Percentiles rank a stretch among this genome's conserved stretches.
phyloP scores from a whole-genome alignment of 2,888 invertebrate species.

The Eristalis tenax region DNA sequence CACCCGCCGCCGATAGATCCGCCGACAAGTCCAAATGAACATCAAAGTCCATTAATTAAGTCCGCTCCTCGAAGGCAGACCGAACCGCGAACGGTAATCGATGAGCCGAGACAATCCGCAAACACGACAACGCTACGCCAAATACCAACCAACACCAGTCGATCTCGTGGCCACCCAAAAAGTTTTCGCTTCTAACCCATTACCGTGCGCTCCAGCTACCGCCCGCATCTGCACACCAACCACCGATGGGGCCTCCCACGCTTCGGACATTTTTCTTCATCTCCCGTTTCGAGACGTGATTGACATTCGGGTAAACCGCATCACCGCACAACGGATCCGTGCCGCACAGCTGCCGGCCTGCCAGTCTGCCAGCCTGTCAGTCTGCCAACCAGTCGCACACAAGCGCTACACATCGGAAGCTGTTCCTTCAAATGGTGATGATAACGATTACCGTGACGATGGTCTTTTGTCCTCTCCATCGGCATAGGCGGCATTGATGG shows the following conservation, averaged over 20 bases:
- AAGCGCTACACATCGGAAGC: conserved; percentile 56
- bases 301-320: conserved; percentile 67
- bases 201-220: neutral
- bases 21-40: neutral
- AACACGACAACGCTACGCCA: conserved; percentile 25
- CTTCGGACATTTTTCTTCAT: conserved; percentile 19
- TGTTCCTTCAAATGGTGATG: conserved; percentile 61
- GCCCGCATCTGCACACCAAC: neutral
- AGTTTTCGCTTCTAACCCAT: conserved; percentile 29
- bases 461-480: conserved; percentile 53
- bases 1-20: neutral
- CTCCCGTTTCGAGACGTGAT: conserved; percentile 34
- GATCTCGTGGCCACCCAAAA: conserved; percentile 59
- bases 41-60: neutral
- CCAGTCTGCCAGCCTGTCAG: neutral
- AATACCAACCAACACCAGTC: neutral
- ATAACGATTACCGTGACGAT: conserved; percentile 61
- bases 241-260: conserved; percentile 34
- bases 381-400: neutral
- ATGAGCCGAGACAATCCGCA: conserved; percentile 40
- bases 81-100: conserved; percentile 1
- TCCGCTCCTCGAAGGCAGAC: neutral
- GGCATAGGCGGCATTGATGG: neutral
- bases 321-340: conserved; percentile 39
- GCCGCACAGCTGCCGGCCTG: conserved; percentile 35